Evolutionary conservation across 2,888 invertebrate genomes (phyloP), one percentile per base, ranked within the genome.

Genomic region (Acleris cristana): DNA sequence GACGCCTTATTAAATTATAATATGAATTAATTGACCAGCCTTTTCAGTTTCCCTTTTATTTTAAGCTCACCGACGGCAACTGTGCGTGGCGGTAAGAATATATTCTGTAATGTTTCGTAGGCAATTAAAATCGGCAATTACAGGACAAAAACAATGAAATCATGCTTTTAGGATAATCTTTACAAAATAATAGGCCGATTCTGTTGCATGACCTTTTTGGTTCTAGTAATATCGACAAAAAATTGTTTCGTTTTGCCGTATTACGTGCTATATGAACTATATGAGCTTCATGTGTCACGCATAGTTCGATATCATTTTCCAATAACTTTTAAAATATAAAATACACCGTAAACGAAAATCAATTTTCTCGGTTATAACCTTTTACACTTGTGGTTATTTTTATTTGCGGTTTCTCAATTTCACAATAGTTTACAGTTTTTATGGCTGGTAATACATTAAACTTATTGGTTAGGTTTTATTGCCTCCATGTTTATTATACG

Each of bases 401-500:
- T 49, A 49, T 12, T 21, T 34, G 56, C 16, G 56, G 56, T 56
- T 44, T n/a, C 16, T 6, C 16, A 19, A 44, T 56, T 56, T 56
- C 21, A 44, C 21, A 18, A 19, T 18, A 23, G 16, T 16, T 48
- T 48, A 48, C 44, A 7, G 21, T 23, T 44, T 56, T 51, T 51
- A 51, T 21, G 21, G 10, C 12, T 19, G 19, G 51, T 21, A 6
- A 21, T 56, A 40, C 16, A n/a, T 53, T n/a, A 23, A n/a, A 48
- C 18, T 12, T 12, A 21, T 19, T 44, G 19, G 56, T 56, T 56
- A 44, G 16, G 18, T 56, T 44, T 56, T 48, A 48, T 4, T 16
- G 18, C 45, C 6, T 48, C 8, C 48, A 48, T 18, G 18, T 48
- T 18, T 48, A 16, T 48, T 48, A 16, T 48, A n/a, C 48, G 48